A percentile compares a stretch with the other conserved stretches of the same genome.
Conservation (phyloP, 1,140 invertebrate genomes). For the Hirudo medicinalis region DNA sequence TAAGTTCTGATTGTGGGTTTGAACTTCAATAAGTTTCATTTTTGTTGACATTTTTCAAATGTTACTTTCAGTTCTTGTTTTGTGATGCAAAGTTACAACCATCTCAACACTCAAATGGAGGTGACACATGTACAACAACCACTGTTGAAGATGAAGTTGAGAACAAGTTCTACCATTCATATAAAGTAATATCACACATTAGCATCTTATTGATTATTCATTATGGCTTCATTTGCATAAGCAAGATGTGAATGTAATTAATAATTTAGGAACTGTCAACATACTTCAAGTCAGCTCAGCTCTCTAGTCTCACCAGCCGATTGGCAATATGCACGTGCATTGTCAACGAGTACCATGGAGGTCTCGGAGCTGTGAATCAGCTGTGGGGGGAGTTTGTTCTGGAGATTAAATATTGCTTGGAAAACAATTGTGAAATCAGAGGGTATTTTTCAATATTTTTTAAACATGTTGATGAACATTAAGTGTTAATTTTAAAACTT, state of each 20-base stretch:
- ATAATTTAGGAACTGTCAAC: conserved; percentile 30
- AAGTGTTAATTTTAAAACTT: too few species aligned
- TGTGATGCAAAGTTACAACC: conserved; percentile 62
- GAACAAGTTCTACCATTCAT: too few species aligned
- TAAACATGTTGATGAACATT: too few species aligned
- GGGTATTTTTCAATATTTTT: conserved; percentile 56
- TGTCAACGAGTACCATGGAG: conserved; percentile 61
- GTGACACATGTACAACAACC: neutral
- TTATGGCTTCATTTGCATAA: conserved; percentile 3
- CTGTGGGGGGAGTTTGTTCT: conserved; percentile 80
- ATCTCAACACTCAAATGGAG: neutral
- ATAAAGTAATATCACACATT: neutral
- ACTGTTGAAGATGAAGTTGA: too few species aligned
- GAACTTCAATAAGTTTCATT: neutral
- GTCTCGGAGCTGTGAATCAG: conserved; percentile 63
- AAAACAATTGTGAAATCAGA: conserved; percentile 60
- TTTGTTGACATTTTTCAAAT: too few species aligned
- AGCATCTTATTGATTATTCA: neutral
- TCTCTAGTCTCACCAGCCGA: conserved; percentile 67
- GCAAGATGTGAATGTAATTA: neutral
- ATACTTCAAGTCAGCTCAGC: conserved; percentile 55
- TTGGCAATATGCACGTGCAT: conserved; percentile 66
- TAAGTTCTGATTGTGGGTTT: neutral
- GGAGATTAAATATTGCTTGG: conserved; percentile 78
- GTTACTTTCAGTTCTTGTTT: conserved; percentile 81